Evolutionary conservation across 2,113 vertebrate species (phyloP).

Genomic region (human): GRCh38 chrX:38635001-38635500

Average conservation of each 20-base stretch:
- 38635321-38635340: background rate
- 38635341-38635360: constrained; percentile 11
- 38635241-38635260: background rate
- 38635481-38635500: background rate
- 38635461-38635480: constrained; percentile 41
- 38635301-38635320: background rate
- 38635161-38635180: background rate
- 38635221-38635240: background rate
- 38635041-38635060: background rate
- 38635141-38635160: background rate
- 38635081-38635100: background rate
- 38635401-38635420: constrained; percentile 15
- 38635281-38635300: constrained; percentile 41
- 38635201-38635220: background rate
- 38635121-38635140: background rate
- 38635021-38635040: background rate
- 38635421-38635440: background rate
- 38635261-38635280: background rate
- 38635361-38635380: background rate
- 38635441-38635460: background rate
- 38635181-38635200: background rate
- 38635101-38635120: background rate
- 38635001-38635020: background rate
- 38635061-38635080: background rate
- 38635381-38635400: background rate